Evolutionary conservation across 35 echinoderm and acorn worm species (phyloP).

Genomic region (Apostichopus japonicus): DNA sequence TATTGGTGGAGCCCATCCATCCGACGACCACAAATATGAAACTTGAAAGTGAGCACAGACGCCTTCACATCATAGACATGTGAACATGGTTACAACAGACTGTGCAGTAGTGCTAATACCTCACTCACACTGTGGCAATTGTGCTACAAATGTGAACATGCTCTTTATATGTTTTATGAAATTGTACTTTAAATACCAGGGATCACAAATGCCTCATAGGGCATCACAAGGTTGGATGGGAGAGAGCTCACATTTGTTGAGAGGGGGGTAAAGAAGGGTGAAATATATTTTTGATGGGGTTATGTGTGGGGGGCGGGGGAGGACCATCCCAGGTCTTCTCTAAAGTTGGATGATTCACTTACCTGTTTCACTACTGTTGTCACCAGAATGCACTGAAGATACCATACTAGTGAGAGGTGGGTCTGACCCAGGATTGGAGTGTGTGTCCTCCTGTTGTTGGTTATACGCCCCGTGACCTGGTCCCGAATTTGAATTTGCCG

Average conservation of each 20-base stretch:
- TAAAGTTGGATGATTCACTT: constrained; percentile 3
- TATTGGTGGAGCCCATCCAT: too few relatives aligned
- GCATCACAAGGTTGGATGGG: too few relatives aligned
- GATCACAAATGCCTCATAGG: too few relatives aligned
- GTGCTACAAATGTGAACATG: not conserved
- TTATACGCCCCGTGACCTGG: constrained; percentile 55
- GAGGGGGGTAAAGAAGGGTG: not conserved
- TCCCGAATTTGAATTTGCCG: constrained; percentile 43
- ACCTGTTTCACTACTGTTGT: constrained; percentile 98
- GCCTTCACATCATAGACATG: too few relatives aligned
- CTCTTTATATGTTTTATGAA: not conserved
- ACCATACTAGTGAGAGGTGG: constrained; percentile 77
- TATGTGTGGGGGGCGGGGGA: not conserved
- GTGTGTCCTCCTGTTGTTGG: constrained; percentile 77
- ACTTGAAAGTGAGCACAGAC: too few relatives aligned
- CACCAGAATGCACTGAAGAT: constrained; percentile 81
- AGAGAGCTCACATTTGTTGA: not conserved
- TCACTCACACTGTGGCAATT: not conserved
- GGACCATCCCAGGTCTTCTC: too few relatives aligned
- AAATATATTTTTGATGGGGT: not conserved
- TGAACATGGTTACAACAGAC: too few relatives aligned
- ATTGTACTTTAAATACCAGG: too few relatives aligned
- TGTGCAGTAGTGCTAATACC: too few relatives aligned
- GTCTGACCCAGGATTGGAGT: constrained; percentile 89
- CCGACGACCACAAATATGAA: too few relatives aligned